A percentile compares a stretch with the other conserved stretches of the same genome.
phyloP scores from a whole-genome alignment of 2,113 vertebrate genomes.

The Ifrita kowaldi region DNA sequence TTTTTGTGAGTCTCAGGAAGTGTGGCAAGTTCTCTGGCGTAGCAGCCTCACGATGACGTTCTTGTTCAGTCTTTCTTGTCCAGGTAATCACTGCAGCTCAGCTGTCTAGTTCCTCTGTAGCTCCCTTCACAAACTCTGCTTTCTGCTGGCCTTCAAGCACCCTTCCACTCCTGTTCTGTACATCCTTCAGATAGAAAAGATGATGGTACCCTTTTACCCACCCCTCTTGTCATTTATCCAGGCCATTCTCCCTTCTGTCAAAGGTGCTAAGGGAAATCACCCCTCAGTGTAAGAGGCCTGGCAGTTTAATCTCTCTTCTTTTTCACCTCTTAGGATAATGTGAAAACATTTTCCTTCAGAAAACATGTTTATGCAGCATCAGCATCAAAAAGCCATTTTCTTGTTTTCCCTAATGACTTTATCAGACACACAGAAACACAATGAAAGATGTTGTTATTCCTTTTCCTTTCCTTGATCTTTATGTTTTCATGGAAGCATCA shows the following conservation, averaged over 20 bases:
- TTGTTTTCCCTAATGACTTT: constrained; percentile 66
- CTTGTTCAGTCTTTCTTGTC: background rate
- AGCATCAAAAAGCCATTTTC: constrained; percentile 72
- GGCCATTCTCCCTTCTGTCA: background rate
- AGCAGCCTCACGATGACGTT: background rate
- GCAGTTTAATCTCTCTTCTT: background rate
- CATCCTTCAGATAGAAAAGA: background rate
- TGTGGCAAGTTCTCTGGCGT: background rate
- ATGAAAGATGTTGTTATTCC: constrained; percentile 56
- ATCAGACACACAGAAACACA: constrained; percentile 57
- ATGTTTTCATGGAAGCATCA: constrained; percentile 35
- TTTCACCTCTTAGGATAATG: constrained; percentile 58
- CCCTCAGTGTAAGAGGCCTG: background rate
- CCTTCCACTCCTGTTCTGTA: background rate
- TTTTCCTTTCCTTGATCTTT: constrained; percentile 51
- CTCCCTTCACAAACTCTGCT: background rate
- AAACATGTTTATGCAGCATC: constrained; percentile 67
- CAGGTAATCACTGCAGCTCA: background rate
- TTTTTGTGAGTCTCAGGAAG: background rate
- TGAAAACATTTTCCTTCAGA: constrained; percentile 64
- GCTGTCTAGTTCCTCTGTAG: background rate
- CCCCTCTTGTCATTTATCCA: background rate
- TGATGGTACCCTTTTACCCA: background rate
- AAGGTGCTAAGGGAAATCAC: background rate
- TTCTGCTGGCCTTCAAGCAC: background rate